Conservation (phyloP, 2,113 vertebrate species). For the Dipodomys spectabilis region DNA sequence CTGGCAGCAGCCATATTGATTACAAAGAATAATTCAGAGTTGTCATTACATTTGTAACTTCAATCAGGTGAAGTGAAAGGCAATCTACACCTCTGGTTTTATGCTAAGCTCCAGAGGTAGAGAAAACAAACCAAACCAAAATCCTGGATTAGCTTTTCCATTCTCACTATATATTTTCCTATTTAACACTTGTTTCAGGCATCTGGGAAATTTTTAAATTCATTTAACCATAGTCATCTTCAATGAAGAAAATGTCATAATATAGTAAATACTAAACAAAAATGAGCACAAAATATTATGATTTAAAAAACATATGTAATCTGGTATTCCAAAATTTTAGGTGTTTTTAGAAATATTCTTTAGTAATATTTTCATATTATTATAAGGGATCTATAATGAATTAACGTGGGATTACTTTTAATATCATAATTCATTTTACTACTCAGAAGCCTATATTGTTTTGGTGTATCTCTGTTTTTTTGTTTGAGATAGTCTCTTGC, state of each 20-base stretch:
- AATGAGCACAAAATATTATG: background rate
- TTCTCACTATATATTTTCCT: background rate
- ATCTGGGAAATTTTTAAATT: background rate
- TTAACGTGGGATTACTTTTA: too few relatives aligned
- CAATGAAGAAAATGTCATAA: background rate
- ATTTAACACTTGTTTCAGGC: background rate
- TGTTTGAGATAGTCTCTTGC: too few relatives aligned
- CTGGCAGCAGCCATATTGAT: conserved; percentile 30
- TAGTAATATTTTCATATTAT: background rate
- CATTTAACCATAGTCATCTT: background rate
- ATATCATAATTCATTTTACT: too few relatives aligned
- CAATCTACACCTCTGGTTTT: background rate
- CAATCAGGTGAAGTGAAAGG: background rate
- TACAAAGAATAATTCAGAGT: conserved; percentile 53
- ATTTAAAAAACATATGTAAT: too few relatives aligned
- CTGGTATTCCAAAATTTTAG: background rate
- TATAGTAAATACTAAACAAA: background rate
- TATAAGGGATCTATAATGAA: background rate
- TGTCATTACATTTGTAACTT: background rate
- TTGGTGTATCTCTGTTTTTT: too few relatives aligned
- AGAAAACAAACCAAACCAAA: background rate
- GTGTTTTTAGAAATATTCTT: background rate
- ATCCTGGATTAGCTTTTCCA: background rate
- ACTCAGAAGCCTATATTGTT: too few relatives aligned
- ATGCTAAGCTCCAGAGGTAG: background rate